Base-by-base conservation (phyloP, 2,113 vertebrate species). In the Heterotis niloticus region DNA sequence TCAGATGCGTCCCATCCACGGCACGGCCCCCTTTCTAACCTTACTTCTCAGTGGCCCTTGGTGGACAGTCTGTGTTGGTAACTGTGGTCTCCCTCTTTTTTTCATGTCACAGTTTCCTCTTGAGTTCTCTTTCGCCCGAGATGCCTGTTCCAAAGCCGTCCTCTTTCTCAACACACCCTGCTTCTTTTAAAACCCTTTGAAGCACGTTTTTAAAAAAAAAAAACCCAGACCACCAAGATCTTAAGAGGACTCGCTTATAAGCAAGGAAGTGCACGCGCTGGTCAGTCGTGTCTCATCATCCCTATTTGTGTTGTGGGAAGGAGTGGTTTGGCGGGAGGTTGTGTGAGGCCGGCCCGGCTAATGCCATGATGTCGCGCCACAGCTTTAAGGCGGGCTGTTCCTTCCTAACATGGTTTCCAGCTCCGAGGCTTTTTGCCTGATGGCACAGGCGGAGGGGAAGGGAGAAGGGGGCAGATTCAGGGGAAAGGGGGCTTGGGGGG, bases 101-200 rank as follows among this genome's bases (percentile, higher is more conserved):
- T 66, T 77, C 28, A 29, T 14, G 11, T 28, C 66, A 28, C 12
- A 7, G 12, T 77, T 64, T 66, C 75, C n/a, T 26, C 10, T 17
- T 76, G 57, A 9, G 23, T 64, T 52, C 14, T 23, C 44, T 7
- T 75, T 59, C 0, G 5, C 18, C 34, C 20, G 13, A 62, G 75
- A 64, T 34, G 59, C 10, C 75, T 64, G 28, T 20, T 16, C 1
- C 7, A 20, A 16, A 11, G 60, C 16, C 28, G 52, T 26, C 20
- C 5, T 64, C 12, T 18, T 24, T 62, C 34, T 80, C 67, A 75
- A 80, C 18, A 65, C 79, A 60, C 29, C 54, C 74, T 62, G 65
- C 44, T 70, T 57, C 73, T 20, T 66, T 76, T 69, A 69, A 75
- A 80, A 80, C 51, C 14, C 60, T 78, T 82, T 64, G 65, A 79